Base-by-base conservation (phyloP, 2,113 vertebrate species). In the Oenanthe melanoleuca region DNA sequence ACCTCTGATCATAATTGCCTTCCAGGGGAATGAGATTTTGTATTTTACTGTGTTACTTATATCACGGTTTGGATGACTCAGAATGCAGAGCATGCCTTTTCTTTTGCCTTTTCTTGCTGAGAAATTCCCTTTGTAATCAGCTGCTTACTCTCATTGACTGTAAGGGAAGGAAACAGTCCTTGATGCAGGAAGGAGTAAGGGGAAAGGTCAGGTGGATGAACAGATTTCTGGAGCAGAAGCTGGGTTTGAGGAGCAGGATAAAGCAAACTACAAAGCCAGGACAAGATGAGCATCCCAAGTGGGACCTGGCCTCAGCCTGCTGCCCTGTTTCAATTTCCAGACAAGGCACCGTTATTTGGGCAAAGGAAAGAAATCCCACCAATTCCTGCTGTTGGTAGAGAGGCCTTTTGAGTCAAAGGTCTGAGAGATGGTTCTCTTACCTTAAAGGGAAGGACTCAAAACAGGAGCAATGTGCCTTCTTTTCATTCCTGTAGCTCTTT, bases 71-170 rank as follows among this genome's bases (percentile, higher is more conserved):
- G n/a, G 7, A 44, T 74, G 79, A 86, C 1, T 71, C 28, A 55
- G 67, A 82, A 80, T 60, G 64, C 64, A 66, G 44, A 80, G 12
- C 60, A 49, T 40, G 34, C 61, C 22, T 93, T 80, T 71, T 28
- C 44, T 94, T 93, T 80, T 88, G 81, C 61, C 60, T 94, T 40
- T 59, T 70, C 55, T 89, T 73, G 71, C 66, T 86, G 5, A 26
- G 79, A 94, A 95, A 80, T 80, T 75, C 60, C 25, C 34, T 86
- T 82, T 80, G 12, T 80, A 86, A 88, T 89, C 22, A 88, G 31
- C 52, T 2, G 5, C 50, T 93, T 77, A 22, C 42, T 83, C 9
- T 86, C 52, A 22, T 80, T 78, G 74, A 49, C 74, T 77, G 45
- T n/a, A 73, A 59, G 52, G 55, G 78, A 50, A 69, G 26, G 42